Conservation (phyloP, 2,113 vertebrate genomes). For the Grallaria varia region DNA sequence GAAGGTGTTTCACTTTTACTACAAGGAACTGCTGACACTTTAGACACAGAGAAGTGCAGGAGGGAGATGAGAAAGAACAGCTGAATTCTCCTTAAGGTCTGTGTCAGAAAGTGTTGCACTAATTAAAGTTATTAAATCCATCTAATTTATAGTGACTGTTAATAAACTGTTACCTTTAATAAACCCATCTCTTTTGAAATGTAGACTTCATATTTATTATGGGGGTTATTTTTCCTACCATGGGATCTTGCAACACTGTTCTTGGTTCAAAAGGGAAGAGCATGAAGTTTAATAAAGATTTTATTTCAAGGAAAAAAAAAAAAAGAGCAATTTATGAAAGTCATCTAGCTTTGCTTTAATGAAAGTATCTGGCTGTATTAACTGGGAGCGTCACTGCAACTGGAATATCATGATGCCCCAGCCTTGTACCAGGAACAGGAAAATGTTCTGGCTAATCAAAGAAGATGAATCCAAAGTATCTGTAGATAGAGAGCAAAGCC, state of each 20-base stretch:
- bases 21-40: background rate
- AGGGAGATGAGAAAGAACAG: background rate
- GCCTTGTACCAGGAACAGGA: background rate
- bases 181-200: slow-evolving; percentile 24
- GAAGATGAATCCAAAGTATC: background rate
- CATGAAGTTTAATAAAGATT: background rate
- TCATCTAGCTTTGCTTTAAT: background rate
- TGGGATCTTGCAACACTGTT: background rate
- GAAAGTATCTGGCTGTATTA: background rate
- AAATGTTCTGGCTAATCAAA: background rate
- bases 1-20: background rate
- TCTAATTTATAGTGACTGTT: slow-evolving; percentile 39
- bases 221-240: slow-evolving; percentile 9
- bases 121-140: slow-evolving; percentile 58
- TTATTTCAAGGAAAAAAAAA: background rate
- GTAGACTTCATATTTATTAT: slow-evolving; percentile 1
- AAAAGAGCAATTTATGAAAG: background rate
- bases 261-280: slow-evolving; percentile 7
- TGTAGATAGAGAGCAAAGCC: background rate
- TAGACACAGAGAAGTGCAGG: background rate
- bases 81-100: slow-evolving; percentile 20
- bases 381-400: background rate
- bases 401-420: background rate
- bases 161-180: slow-evolving; percentile 53
- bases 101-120: slow-evolving; percentile 24